A percentile compares a stretch with the other conserved stretches of the same genome.
Conservation (phyloP, 2,888 invertebrate genomes). For the Heliconius cydno region DNA sequence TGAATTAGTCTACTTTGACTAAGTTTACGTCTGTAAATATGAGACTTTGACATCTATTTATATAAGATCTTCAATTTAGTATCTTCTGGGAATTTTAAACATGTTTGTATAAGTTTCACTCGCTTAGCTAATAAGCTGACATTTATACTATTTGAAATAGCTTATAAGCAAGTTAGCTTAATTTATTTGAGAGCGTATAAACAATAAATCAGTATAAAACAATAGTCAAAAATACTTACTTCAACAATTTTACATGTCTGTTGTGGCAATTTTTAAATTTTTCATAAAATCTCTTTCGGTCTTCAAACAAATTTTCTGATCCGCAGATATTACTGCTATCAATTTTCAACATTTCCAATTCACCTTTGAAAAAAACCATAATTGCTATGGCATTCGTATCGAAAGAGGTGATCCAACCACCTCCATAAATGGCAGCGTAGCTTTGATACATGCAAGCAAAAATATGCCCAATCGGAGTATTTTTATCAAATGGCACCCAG, state of each 20-base stretch:
- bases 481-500: slow-evolving; percentile 75
- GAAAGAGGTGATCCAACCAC: slow-evolving; percentile 75
- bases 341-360: slow-evolving; percentile 64
- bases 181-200: too few species aligned
- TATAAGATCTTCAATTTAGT: slow-evolving; percentile 8
- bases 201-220: too few species aligned
- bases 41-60: slow-evolving; percentile 38
- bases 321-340: slow-evolving; percentile 67
- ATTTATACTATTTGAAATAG: too few species aligned
- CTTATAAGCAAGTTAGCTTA: too few species aligned
- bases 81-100: slow-evolving; percentile 4
- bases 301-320: slow-evolving; percentile 41
- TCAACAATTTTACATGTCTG: slow-evolving; percentile 65
- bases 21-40: slow-evolving; percentile 39
- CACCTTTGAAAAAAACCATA: slow-evolving; percentile 74
- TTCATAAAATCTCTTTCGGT: slow-evolving; percentile 49
- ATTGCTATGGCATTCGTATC: slow-evolving; percentile 73
- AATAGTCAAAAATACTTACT: slow-evolving; percentile 59
- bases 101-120: neutral
- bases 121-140: neutral
- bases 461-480: slow-evolving; percentile 59
- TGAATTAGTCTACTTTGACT: slow-evolving; percentile 54
- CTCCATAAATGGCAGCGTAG: slow-evolving; percentile 70
- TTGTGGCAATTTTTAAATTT: slow-evolving; percentile 65
- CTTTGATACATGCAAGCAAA: slow-evolving; percentile 64